Percentiles rank a stretch among this genome's conserved stretches.
These are phyloP conservation scores for Natrix natrix DNA, from an alignment of 2,797 vertebrate species.

Conservation along the genomic window DNA sequence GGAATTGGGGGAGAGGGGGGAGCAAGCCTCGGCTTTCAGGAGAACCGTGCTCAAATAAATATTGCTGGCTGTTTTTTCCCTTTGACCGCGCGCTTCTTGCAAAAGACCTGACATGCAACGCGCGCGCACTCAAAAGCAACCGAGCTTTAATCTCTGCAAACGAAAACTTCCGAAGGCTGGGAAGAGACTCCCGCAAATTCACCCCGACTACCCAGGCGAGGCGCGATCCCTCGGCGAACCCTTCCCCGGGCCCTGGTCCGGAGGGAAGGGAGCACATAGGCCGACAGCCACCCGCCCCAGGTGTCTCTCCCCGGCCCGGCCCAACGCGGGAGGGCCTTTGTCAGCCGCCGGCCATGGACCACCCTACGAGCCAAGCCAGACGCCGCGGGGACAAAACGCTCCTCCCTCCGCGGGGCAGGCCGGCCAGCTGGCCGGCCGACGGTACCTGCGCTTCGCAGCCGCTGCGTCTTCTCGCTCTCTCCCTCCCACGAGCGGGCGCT, in stretches of 20 bases:
- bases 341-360: background rate
- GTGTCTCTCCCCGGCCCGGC: background rate
- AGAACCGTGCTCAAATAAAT: background rate
- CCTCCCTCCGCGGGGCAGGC: constrained; percentile 12
- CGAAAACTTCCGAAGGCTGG: background rate
- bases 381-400: background rate
- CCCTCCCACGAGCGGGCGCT: background rate
- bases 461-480: background rate
- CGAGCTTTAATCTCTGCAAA: background rate
- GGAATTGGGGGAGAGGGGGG: background rate
- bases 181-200: background rate
- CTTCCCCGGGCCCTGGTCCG: background rate
- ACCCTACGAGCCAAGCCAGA: background rate
- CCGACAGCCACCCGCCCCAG: background rate
- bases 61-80: background rate
- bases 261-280: too few relatives aligned
- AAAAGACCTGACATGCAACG: background rate
- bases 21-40: background rate
- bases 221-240: background rate
- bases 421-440: background rate
- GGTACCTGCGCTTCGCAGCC: constrained; percentile 2
- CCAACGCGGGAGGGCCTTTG: background rate
- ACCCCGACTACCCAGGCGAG: background rate
- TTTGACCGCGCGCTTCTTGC: background rate
- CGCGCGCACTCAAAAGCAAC: background rate